Conservation (phyloP, 2,888 invertebrate species). For the Panzeria rudis region DNA sequence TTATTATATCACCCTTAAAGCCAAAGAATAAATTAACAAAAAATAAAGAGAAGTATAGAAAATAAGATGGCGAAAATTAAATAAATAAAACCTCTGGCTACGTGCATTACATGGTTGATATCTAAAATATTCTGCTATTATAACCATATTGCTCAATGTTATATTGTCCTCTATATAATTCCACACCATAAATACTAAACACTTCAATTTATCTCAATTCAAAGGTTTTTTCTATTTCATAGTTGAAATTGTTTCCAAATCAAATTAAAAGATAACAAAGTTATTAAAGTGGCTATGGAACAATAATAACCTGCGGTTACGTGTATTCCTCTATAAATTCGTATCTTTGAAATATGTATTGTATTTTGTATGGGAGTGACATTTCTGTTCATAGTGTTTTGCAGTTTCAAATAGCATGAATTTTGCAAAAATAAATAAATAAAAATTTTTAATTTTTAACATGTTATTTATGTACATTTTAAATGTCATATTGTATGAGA, state of each 20-base stretch:
- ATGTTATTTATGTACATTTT: no score
- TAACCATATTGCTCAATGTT: constrained; percentile 7
- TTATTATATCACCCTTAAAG: constrained; percentile 36
- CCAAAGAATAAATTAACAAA: constrained; percentile 49
- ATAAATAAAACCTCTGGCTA: constrained; percentile 60
- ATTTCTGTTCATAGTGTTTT: neutral
- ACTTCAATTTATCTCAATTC: constrained; percentile 53
- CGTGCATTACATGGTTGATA: constrained; percentile 66
- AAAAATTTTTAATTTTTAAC: no score
- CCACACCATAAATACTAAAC: constrained; percentile 32
- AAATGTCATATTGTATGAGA: no score
- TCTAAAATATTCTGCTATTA: constrained; percentile 31
- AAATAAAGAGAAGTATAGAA: neutral
- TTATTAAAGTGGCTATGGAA: constrained; percentile 61
- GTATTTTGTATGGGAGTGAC: constrained; percentile 11
- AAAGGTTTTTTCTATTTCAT: constrained; percentile 13
- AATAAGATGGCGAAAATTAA: constrained; percentile 10
- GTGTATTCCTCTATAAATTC: constrained; percentile 9
- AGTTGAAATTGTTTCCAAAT: constrained; percentile 68
- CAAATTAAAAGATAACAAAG: constrained; percentile 74
- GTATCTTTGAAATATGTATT: constrained; percentile 4
- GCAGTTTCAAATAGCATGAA: no score
- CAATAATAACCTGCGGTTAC: constrained; percentile 67
- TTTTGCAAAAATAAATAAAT: no score
- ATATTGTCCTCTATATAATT: constrained; percentile 36